These are phyloP conservation scores for Grallaria varia DNA, from an alignment of 2,113 vertebrate genomes.

Conservation along the genomic window DNA sequence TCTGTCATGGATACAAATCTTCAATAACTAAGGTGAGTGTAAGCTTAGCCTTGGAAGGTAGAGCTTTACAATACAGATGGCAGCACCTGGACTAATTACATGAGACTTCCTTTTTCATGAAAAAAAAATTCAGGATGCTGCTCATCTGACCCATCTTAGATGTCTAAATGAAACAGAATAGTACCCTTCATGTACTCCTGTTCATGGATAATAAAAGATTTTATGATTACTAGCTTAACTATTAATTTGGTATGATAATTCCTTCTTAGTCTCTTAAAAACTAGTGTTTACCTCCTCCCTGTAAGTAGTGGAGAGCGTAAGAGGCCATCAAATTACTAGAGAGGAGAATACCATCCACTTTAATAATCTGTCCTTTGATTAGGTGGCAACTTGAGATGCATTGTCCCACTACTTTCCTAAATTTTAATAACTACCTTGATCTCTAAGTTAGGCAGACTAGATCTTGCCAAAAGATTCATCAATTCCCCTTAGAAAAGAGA, in stretches of 20 bases:
- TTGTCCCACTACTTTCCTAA: neutral
- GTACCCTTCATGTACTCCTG: neutral
- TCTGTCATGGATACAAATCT: neutral
- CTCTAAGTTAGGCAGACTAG: neutral
- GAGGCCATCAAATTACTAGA: neutral
- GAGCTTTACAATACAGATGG: neutral
- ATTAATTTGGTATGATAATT: neutral
- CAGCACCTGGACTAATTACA: neutral
- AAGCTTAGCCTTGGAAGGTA: neutral
- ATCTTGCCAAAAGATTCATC: neutral
- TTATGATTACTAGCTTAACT: neutral
- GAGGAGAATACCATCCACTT: neutral
- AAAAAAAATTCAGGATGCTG: neutral
- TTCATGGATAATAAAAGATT: neutral
- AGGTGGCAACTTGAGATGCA: neutral
- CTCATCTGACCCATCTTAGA: neutral
- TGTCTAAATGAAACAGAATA: neutral
- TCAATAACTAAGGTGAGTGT: neutral
- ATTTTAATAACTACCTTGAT: neutral
- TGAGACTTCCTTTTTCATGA: neutral
- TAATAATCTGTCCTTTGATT: neutral
- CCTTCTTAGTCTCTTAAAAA: neutral
- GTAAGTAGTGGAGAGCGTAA: neutral
- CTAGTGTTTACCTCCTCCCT: neutral
- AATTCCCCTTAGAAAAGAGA: neutral